phyloP scores from a whole-genome alignment of 2,888 invertebrate genomes.

The Leptura quadrifasciata region DNA sequence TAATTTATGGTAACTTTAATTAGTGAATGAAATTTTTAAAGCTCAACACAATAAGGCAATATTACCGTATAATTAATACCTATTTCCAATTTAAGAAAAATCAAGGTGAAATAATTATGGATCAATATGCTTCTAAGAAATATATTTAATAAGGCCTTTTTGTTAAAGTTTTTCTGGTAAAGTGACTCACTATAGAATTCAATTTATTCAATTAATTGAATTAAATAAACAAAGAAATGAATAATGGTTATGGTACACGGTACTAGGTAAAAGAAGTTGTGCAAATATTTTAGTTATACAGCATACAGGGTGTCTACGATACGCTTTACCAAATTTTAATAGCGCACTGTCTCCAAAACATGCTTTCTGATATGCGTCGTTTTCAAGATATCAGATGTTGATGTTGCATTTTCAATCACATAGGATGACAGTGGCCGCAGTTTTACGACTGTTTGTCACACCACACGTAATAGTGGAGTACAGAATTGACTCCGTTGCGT shows the following conservation, averaged over 20 bases:
- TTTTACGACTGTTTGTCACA: no score
- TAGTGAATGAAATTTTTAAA: neutral
- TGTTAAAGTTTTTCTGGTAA: neutral
- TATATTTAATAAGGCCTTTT: neutral
- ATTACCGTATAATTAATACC: neutral
- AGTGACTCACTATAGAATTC: conserved; percentile 1
- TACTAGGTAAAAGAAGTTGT: neutral
- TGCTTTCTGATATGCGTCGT: no score
- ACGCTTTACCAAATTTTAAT: no score
- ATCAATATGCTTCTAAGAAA: conserved; percentile 5
- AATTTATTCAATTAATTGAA: neutral
- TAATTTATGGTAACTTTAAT: neutral
- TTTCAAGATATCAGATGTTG: no score
- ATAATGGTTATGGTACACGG: neutral
- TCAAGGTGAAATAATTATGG: conserved; percentile 3
- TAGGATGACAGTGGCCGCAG: no score
- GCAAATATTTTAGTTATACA: neutral
- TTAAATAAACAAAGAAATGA: conserved; percentile 23
- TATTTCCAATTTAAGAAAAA: conserved; percentile 10
- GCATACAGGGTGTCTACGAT: neutral
- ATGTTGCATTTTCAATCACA: no score
- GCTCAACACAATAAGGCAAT: neutral
- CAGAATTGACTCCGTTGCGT: no score
- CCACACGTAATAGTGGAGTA: no score
- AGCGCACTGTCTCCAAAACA: no score